phyloP scores from a whole-genome alignment of 2,888 invertebrate species.

The Sminthurides aquaticus region DNA sequence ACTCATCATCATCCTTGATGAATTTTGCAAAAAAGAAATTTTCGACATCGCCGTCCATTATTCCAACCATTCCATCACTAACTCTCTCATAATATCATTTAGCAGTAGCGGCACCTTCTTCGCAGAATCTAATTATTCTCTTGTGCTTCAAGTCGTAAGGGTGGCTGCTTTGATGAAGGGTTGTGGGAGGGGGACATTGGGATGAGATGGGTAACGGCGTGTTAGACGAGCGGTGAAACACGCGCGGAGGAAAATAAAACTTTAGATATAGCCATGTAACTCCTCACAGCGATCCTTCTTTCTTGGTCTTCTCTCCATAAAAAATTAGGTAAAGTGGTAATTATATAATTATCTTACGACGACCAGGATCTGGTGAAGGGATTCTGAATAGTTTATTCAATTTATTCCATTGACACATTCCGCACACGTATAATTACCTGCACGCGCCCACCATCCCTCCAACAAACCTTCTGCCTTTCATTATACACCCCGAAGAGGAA shows the following conservation, averaged over 20 bases:
- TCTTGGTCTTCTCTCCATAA: no score
- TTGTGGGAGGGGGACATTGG: no score
- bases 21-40: background rate
- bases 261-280: no score
- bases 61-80: background rate
- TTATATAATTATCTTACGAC: background rate
- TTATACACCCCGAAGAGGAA: background rate
- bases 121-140: background rate
- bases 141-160: no score
- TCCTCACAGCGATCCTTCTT: no score
- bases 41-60: background rate
- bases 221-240: no score
- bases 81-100: background rate
- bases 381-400: background rate
- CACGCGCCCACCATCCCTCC: background rate
- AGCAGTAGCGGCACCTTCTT: background rate
- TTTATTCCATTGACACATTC: background rate
- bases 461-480: background rate
- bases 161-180: no score
- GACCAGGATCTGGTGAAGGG: background rate
- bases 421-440: background rate
- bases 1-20: background rate
- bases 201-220: no score
- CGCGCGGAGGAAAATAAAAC: no score
- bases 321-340: background rate